These are phyloP conservation scores for Psittacula cyanocephala DNA, from an alignment of 2,113 vertebrate genomes.

Conservation along the genomic window DNA sequence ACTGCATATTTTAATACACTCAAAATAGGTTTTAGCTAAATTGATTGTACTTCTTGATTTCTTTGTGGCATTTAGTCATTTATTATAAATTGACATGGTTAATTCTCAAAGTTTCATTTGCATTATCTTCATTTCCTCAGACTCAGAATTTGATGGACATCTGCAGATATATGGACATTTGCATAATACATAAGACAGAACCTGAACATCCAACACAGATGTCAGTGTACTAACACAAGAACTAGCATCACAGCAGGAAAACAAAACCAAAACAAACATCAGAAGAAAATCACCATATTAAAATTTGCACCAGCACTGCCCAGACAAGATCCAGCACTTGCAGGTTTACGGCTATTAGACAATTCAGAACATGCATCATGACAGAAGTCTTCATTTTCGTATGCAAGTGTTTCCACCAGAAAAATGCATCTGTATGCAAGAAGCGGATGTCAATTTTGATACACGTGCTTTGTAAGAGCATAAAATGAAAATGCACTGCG, in stretches of 20 bases:
- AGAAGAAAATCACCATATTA: neutral
- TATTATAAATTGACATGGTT: slow-evolving; percentile 50
- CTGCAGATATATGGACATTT: neutral
- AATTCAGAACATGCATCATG: neutral
- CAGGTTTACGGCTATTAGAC: neutral
- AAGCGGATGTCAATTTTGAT: neutral
- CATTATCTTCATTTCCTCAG: slow-evolving; percentile 30
- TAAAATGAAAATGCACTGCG: neutral
- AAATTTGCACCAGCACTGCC: neutral
- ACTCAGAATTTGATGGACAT: neutral
- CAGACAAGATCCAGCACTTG: neutral
- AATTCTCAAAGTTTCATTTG: slow-evolving; percentile 45
- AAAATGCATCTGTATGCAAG: neutral
- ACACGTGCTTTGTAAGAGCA: neutral
- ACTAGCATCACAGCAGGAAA: neutral
- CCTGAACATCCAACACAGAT: neutral
- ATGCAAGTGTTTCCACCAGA: neutral
- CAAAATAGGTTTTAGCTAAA: neutral
- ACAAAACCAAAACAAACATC: neutral
- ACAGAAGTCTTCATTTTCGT: neutral
- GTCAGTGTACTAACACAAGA: neutral
- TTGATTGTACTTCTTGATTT: slow-evolving; percentile 23
- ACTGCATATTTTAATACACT: slow-evolving; percentile 57
- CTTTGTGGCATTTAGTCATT: slow-evolving; percentile 16
- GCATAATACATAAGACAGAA: neutral